phyloP scores from a whole-genome alignment of 2,888 invertebrate species.

The Phortica magna region DNA sequence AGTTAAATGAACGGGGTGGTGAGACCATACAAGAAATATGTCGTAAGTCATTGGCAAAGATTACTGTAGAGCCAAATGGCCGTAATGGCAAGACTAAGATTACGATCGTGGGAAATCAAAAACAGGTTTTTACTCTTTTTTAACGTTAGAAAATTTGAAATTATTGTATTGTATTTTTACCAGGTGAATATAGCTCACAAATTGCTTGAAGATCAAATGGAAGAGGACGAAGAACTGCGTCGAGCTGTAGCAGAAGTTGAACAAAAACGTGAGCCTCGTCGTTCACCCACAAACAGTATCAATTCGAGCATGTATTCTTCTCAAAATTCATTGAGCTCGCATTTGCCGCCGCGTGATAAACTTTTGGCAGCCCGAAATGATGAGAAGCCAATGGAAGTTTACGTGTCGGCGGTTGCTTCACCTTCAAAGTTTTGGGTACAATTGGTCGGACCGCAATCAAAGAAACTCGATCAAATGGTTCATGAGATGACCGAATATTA shows the following conservation, averaged over 20 bases:
- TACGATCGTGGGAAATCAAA: conserved; percentile 83
- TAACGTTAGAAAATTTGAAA: neutral
- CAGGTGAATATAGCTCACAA: conserved; percentile 86
- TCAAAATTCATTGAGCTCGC: conserved; percentile 74
- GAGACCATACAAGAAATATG: conserved; percentile 86
- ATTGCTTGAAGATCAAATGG: conserved; percentile 85
- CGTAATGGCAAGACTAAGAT: conserved; percentile 74
- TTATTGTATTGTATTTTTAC: neutral
- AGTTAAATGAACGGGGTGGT: conserved; percentile 87
- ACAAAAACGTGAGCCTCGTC: conserved; percentile 79
- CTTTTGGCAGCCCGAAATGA: conserved; percentile 68
- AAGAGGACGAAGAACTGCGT: conserved; percentile 79
- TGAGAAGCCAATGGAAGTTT: conserved; percentile 87
- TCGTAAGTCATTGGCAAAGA: conserved; percentile 85
- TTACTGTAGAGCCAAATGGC: conserved; percentile 81
- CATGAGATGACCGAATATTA: conserved; percentile 92
- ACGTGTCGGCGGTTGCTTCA: conserved; percentile 90
- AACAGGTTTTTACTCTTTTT: conserved; percentile 68
- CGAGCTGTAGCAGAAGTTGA: conserved; percentile 77
- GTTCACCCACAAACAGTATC: conserved; percentile 75
- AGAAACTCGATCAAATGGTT: conserved; percentile 88
- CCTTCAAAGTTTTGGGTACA: conserved; percentile 93
- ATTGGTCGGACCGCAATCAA: conserved; percentile 85
- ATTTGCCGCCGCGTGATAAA: conserved; percentile 74
- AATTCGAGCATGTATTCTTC: conserved; percentile 77